Conservation (phyloP, 2,797 vertebrate species). For the Spheniscus humboldti region DNA sequence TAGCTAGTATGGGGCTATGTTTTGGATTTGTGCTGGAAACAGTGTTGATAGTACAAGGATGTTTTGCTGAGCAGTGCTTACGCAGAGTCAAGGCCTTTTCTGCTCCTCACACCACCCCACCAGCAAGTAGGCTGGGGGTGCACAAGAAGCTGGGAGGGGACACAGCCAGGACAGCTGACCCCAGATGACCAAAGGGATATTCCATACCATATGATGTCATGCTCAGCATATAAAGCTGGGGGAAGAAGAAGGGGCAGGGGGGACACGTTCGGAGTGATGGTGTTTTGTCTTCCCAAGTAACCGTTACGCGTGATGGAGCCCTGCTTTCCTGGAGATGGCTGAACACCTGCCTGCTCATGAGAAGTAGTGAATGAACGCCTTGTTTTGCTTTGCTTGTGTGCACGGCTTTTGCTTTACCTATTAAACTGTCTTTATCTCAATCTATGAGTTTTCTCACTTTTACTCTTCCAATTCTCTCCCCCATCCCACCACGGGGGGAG, state of each 20-base stretch:
- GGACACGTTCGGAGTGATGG: rapidly evolving
- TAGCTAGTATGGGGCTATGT: background rate
- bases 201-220: no score
- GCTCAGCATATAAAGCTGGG: background rate
- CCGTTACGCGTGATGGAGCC: rapidly evolving
- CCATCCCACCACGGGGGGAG: rapidly evolving
- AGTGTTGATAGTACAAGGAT: background rate
- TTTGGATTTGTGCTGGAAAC: background rate
- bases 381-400: background rate
- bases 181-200: background rate
- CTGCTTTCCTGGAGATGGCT: background rate
- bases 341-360: background rate
- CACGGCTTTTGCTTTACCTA: background rate
- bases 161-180: background rate
- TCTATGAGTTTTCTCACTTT: background rate
- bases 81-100: background rate
- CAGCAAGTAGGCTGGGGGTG: background rate
- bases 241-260: background rate
- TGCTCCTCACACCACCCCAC: background rate
- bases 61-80: background rate
- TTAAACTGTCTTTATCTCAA: background rate
- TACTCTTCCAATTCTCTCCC: background rate
- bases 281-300: background rate
- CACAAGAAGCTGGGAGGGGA: background rate
- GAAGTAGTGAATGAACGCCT: background rate